Evolutionary conservation across 2,797 vertebrate species (phyloP), one percentile per base, ranked within the genome.

Genomic region (Tokudaia muenninki): DNA sequence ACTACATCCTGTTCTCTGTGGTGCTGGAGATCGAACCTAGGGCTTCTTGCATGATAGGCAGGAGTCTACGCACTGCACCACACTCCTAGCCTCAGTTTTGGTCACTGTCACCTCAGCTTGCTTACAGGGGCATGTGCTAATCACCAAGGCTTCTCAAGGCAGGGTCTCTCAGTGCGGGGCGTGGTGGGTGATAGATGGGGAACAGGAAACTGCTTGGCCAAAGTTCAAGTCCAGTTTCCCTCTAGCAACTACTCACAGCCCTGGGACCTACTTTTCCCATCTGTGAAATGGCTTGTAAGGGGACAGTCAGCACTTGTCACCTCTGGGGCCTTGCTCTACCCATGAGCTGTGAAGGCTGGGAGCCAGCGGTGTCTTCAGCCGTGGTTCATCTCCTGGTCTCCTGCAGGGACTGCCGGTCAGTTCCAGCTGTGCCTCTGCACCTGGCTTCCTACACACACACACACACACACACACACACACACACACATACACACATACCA

Each of bases 221-320:
- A 0, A 26, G 11, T 80, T 80, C 77, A 78, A 79, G 61, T 29
- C 4, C 74, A 50, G 41, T 31, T 0, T 4, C 34, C n/a, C 65
- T 79, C 4, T 14, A 12, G 77, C 3, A 31, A 7, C 21, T 21
- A 11, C 50, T 37, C 26, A 67, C 21, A 13, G 3, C 61, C 41
- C 57, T n/a, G 79, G 80, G 22, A 86, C 61, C 44, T 34, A 50
- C 61, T 63, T 63, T 34, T 70, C 70, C 12, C 57, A 21, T 59
- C 80, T 77, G 41, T 77, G 31, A 92, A 34, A 4, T n/a, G 26
- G 34, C 37, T 80, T 16, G 29, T 29, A 77, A 63, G 44, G 0
- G 21, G 63, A 26, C 22, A 6, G 24, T 22, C 1, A 3, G 59
- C 0, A 0, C 0, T 0, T 12, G 67, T 87, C 3, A 4, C 41